Evolutionary conservation across 53 echinoderm and acorn worm species (phyloP).

Genomic region (Astropecten irregularis): DNA sequence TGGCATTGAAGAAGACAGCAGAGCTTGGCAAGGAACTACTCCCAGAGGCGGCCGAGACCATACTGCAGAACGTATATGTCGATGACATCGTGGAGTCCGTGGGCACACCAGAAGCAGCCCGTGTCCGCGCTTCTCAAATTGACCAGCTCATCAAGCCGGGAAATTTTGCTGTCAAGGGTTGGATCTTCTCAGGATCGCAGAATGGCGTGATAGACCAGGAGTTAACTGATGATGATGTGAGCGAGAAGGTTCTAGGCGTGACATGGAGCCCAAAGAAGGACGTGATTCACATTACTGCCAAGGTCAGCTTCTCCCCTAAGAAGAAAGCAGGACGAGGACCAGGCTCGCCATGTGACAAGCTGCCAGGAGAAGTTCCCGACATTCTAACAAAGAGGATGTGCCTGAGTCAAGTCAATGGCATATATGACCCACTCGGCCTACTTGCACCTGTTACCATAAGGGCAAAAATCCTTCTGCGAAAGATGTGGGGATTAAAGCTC

Average conservation of each 20-base stretch:
- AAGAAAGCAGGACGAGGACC: slow-evolving; percentile 29
- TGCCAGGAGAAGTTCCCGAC: slow-evolving; percentile 31
- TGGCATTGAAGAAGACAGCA: too few relatives aligned
- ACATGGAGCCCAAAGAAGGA: slow-evolving; percentile 46
- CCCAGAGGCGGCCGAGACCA: slow-evolving; percentile 41
- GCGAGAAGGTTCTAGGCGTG: slow-evolving; percentile 55
- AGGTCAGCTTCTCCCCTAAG: slow-evolving; percentile 10
- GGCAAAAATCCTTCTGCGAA: slow-evolving; percentile 42
- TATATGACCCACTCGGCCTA: slow-evolving; percentile 63
- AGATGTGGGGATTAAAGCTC: slow-evolving; percentile 33
- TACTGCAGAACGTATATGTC: slow-evolving; percentile 50
- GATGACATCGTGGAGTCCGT: slow-evolving; percentile 55
- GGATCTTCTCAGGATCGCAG: slow-evolving; percentile 35
- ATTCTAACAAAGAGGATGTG: slow-evolving; percentile 58
- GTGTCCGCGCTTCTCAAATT: slow-evolving; percentile 11
- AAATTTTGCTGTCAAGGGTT: slow-evolving; percentile 52
- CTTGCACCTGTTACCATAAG: slow-evolving; percentile 25
- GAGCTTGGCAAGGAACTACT: slow-evolving; percentile 4
- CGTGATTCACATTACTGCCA: slow-evolving; percentile 14
- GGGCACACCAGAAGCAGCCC: background rate
- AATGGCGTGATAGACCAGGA: background rate
- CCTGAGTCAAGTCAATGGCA: slow-evolving; percentile 44
- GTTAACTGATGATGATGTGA: slow-evolving; percentile 13
- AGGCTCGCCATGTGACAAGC: background rate
- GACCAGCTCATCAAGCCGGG: too few relatives aligned